A percentile compares a stretch with the other conserved stretches of the same genome.
phyloP scores from a whole-genome alignment of 1,140 invertebrate genomes.

The Ooceraea biroi region DNA sequence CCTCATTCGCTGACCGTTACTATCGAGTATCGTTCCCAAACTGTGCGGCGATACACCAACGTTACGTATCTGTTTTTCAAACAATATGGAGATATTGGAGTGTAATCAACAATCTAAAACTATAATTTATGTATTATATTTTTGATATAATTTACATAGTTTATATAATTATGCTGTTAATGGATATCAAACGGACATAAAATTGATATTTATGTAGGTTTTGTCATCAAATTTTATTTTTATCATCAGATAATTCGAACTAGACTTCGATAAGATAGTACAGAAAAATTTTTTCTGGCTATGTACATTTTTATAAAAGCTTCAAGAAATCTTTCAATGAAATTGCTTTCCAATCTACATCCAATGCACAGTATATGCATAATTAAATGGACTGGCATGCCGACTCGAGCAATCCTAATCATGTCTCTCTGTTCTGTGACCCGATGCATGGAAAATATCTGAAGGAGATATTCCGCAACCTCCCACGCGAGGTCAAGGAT shows the following conservation, averaged over 20 bases:
- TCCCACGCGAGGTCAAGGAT: conserved; percentile 61
- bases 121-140: too few relatives aligned
- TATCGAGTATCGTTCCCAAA: conserved; percentile 31
- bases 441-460: conserved; percentile 36
- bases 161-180: not conserved
- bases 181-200: not conserved
- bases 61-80: not conserved
- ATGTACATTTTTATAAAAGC: too few relatives aligned
- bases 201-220: not conserved
- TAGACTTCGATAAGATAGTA: too few relatives aligned
- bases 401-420: too few relatives aligned
- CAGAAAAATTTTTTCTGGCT: too few relatives aligned
- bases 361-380: too few relatives aligned
- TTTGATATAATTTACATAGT: not conserved
- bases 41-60: not conserved
- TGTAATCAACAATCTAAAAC: conserved; percentile 10
- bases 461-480: conserved; percentile 20
- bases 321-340: too few relatives aligned
- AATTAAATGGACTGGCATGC: too few relatives aligned
- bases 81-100: not conserved
- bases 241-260: not conserved
- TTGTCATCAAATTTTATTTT: conserved; percentile 1
- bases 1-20: conserved; percentile 29
- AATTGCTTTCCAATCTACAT: too few relatives aligned
- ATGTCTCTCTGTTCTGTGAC: not conserved